Base-by-base conservation (phyloP, 2,888 invertebrate genomes). In the Lasioglossum lativentre region DNA sequence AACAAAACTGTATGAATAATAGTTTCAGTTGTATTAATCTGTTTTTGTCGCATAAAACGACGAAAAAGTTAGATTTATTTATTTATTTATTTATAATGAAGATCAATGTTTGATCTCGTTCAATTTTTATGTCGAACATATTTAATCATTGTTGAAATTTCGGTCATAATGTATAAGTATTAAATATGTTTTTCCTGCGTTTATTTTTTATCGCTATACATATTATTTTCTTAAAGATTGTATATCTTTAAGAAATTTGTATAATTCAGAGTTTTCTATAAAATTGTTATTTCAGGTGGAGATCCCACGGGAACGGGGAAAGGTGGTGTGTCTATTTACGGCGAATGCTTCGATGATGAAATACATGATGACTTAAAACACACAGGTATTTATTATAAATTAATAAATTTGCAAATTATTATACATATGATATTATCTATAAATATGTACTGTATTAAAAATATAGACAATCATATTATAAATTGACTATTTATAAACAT, bases 291-390 rank as follows among this genome's bases (percentile, higher is more conserved):
- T 45, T 8, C 83, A 96, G 96, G 98, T 23, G 99, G 99, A 8
- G 99, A 99, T 96, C 99, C 99, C 0, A 99, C 99, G 0, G 99
- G 98, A 8, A 99, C 99, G 19, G 99, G 99, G 0, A 97, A 99
- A 94, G 99, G 99, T 19, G 99, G 99, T 0, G 97, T 98, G 71
- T 99, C 99, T 0, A 99, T 99, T 91, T 99, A 99, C 95, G 99
- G 99, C 0, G 97, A 97, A 88, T 97, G 97, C 90, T 99, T 99
- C 95, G 97, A 98, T 80, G 99, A 99, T 96, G 99, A 99, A 96
- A 98, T 99, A 88, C 97, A 98, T 92, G 96, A 97, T 47, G 99
- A 99, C 89, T 96, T 99, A 80, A 99, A 99, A 94, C 99, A 99
- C 94, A 98, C 99, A n/a, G 99, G 97, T 96, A 94, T 30, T 30